phyloP scores from a whole-genome alignment of 2,797 vertebrate genomes.

The Chaetodon trifasciatus region DNA sequence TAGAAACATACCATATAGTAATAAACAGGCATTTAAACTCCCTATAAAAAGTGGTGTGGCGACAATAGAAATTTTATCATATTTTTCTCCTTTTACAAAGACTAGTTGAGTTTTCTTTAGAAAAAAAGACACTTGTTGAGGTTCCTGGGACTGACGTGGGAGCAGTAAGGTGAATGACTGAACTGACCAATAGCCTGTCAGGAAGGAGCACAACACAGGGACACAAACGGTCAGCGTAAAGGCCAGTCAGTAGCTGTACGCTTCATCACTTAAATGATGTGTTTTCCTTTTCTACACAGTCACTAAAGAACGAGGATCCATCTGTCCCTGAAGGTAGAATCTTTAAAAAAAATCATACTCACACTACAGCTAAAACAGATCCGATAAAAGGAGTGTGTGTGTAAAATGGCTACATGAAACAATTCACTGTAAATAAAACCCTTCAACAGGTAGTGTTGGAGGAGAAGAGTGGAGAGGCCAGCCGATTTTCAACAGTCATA shows the following conservation, averaged over 20 bases:
- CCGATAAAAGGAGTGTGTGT: slow-evolving; percentile 50
- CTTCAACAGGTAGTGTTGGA: slow-evolving; percentile 31
- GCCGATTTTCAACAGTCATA: slow-evolving; percentile 49
- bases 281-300: slow-evolving; percentile 35
- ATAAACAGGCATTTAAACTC: slow-evolving; percentile 79
- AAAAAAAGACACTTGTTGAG: slow-evolving; percentile 87
- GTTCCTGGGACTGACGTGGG: slow-evolving; percentile 74
- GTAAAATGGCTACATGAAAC: slow-evolving; percentile 73
- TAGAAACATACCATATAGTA: slow-evolving; percentile 73
- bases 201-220: slow-evolving; percentile 56
- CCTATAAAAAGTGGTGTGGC: slow-evolving; percentile 80
- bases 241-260: slow-evolving; percentile 53
- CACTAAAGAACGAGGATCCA: slow-evolving; percentile 40
- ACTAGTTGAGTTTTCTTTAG: slow-evolving; percentile 55
- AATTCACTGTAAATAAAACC: slow-evolving; percentile 64
- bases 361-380: slow-evolving; percentile 60
- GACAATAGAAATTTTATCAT: slow-evolving; percentile 79
- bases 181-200: slow-evolving; percentile 43
- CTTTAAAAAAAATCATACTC: slow-evolving; percentile 44
- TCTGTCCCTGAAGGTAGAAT: slow-evolving; percentile 76
- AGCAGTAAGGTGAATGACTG: slow-evolving; percentile 53
- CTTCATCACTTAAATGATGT: slow-evolving; percentile 13
- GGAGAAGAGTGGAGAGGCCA: slow-evolving; percentile 30
- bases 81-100: slow-evolving; percentile 75
- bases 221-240: slow-evolving; percentile 62